These are phyloP conservation scores for Taphrorychus bicolor DNA, from an alignment of 2,888 invertebrate species.

Conservation along the genomic window DNA sequence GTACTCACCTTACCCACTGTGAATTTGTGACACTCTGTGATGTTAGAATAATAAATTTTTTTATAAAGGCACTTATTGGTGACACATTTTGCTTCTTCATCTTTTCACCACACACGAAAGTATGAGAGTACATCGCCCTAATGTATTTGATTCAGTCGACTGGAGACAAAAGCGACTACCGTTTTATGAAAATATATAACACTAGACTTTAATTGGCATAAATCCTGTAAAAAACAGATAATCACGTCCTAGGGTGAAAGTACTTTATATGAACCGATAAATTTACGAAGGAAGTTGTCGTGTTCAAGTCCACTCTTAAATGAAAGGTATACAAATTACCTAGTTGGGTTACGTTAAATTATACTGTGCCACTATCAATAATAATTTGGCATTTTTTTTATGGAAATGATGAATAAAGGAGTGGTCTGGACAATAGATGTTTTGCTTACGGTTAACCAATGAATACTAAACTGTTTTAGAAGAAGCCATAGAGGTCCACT, in stretches of 20 bases:
- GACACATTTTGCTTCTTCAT: not conserved
- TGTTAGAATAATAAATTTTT: no score
- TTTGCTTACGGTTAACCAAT: no score
- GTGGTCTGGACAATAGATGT: no score
- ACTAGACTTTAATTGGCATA: not conserved
- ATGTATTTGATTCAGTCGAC: not conserved
- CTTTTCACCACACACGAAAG: not conserved
- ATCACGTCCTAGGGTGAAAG: not conserved
- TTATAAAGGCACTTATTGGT: no score
- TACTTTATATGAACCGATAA: not conserved
- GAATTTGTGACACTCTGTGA: not conserved
- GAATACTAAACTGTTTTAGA: no score
- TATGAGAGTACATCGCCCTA: not conserved
- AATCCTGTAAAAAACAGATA: not conserved
- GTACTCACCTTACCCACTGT: no score
- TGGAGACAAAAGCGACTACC: not conserved
- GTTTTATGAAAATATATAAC: not conserved
- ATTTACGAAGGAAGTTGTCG: not conserved
- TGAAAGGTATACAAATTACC: not conserved
- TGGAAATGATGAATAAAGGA: no score
- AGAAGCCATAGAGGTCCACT: no score
- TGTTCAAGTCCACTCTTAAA: not conserved
- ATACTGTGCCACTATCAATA: no score
- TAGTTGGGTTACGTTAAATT: no score
- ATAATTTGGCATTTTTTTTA: no score